Percentiles rank a stretch among this genome's conserved stretches.
Conservation (phyloP, 2,113 vertebrate genomes). For the Clupea harengus region DNA sequence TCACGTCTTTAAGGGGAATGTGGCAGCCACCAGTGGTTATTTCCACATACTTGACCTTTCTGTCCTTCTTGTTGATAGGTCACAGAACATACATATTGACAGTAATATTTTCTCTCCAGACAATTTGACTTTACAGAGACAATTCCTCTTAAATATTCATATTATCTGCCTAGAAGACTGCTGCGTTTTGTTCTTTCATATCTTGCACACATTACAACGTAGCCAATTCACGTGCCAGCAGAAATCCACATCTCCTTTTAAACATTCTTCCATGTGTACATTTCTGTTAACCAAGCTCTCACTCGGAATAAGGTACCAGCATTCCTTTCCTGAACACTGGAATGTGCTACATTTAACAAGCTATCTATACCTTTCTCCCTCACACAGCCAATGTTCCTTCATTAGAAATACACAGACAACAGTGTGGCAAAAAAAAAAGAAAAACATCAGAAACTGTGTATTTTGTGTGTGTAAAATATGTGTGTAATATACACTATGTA, state of each 20-base stretch:
- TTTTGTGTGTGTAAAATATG: not conserved
- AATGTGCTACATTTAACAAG: not conserved
- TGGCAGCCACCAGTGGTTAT: not conserved
- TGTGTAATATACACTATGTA: too few relatives aligned
- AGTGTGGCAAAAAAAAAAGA: not conserved
- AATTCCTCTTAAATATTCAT: not conserved
- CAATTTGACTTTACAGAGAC: not conserved
- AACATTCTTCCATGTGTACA: not conserved
- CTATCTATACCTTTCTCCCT: not conserved
- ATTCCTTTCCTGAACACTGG: not conserved
- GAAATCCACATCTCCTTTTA: not conserved
- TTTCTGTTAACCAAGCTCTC: not conserved
- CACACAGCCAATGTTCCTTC: not conserved
- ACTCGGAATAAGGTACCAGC: not conserved
- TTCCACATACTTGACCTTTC: not conserved
- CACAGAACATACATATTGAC: not conserved
- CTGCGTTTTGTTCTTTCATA: not conserved
- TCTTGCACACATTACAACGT: not conserved
- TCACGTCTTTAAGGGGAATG: constrained; percentile 3
- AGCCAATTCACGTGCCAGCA: too few relatives aligned
- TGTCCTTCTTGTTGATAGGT: not conserved
- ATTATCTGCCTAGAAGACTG: not conserved
- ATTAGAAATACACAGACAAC: not conserved
- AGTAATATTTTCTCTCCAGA: not conserved
- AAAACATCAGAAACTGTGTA: not conserved